phyloP scores from a whole-genome alignment of 2,113 vertebrate species.

The Myocastor coypus region DNA sequence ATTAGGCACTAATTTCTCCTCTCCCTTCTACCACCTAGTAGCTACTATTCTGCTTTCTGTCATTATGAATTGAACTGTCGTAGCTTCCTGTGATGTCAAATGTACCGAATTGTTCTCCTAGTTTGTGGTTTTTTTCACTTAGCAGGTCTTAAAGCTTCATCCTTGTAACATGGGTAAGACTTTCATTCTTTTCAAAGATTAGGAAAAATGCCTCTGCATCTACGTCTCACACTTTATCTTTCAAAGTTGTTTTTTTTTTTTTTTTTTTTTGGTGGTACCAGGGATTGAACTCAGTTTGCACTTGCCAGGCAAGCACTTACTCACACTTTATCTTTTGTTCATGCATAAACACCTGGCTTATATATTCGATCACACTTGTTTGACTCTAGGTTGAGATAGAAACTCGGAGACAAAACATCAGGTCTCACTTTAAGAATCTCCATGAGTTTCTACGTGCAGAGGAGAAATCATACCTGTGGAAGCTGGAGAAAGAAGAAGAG shows the following conservation, averaged over 20 bases:
- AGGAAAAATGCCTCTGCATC: no score
- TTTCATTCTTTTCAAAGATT: neutral
- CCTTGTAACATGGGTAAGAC: neutral
- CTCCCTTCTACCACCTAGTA: neutral
- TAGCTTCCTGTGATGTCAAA: neutral
- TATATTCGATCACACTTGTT: neutral
- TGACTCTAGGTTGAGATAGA: slow-evolving; percentile 40
- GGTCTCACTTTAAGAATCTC: slow-evolving; percentile 54
- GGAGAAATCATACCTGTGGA: slow-evolving; percentile 48
- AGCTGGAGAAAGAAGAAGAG: slow-evolving; percentile 55
- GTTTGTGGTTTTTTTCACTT: neutral
- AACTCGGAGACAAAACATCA: slow-evolving; percentile 41
- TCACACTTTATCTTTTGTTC: neutral
- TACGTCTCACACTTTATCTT: neutral
- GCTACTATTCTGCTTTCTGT: neutral
- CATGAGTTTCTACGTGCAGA: slow-evolving; percentile 51
- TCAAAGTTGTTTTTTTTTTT: no score
- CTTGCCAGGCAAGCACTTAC: no score
- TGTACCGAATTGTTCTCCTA: neutral
- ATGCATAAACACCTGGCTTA: neutral
- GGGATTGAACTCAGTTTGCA: no score
- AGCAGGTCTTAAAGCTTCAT: neutral
- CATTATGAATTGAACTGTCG: neutral
- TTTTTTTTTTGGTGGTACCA: no score
- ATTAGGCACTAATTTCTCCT: neutral